phyloP scores from a whole-genome alignment of 92 coral and sea anemone species.

The Desmophyllum pertusum region DNA sequence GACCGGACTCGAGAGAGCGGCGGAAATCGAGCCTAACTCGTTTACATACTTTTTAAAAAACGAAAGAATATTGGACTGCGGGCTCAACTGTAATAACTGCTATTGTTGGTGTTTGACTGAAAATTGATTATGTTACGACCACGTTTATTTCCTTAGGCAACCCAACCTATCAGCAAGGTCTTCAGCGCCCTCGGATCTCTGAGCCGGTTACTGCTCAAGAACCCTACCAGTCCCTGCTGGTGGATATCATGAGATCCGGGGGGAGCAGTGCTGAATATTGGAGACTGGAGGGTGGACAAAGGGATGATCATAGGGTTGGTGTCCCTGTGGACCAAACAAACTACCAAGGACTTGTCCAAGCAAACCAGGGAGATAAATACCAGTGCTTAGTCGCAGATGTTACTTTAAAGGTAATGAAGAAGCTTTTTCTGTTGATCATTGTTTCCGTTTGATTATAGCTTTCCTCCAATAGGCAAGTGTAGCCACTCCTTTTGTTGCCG shows the following conservation, averaged over 20 bases:
- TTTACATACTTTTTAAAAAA: too few relatives aligned
- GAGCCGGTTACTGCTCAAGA: not conserved
- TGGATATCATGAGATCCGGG: slow-evolving; percentile 6
- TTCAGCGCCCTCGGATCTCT: not conserved
- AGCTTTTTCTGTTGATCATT: too few relatives aligned
- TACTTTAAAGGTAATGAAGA: not conserved
- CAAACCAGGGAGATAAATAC: not conserved
- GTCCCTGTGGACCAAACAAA: not conserved
- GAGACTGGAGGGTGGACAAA: not conserved
- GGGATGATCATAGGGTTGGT: not conserved
- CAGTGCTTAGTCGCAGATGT: not conserved
- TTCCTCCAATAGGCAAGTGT: too few relatives aligned
- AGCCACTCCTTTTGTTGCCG: too few relatives aligned
- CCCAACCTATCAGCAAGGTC: slow-evolving; percentile 4
- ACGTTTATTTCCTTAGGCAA: not conserved
- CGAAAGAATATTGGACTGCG: too few relatives aligned
- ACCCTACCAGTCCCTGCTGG: slow-evolving; percentile 29
- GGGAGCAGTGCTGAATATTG: slow-evolving; percentile 2
- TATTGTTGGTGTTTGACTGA: not conserved
- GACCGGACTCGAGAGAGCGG: too few relatives aligned
- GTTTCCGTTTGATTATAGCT: too few relatives aligned
- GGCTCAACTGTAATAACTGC: too few relatives aligned
- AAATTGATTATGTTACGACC: too few relatives aligned
- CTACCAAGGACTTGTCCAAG: slow-evolving; percentile 22
- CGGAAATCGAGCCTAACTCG: too few relatives aligned